Evolutionary conservation across 92 coral and sea anemone species (phyloP).

Genomic region (Muricea muricata): DNA sequence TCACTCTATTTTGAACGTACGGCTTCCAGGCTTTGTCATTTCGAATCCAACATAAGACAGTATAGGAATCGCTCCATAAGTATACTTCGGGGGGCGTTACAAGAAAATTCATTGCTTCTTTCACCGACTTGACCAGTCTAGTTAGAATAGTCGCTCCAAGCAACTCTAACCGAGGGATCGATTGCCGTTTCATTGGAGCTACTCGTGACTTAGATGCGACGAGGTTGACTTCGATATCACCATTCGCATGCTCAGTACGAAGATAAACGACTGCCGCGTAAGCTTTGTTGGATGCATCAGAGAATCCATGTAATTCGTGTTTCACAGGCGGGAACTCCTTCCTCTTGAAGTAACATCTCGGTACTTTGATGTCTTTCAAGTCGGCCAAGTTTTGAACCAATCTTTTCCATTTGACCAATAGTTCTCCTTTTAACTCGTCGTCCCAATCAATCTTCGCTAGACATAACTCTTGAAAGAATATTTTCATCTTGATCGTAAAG

Average conservation of each 20-base stretch:
- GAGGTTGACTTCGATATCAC: conserved; percentile 12
- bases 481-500: conserved; percentile 25
- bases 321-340: conserved; percentile 13
- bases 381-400: not conserved
- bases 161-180: conserved; percentile 22
- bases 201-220: conserved; percentile 24
- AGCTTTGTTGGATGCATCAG: conserved; percentile 23
- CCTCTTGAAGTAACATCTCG: conserved; percentile 27
- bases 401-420: conserved; percentile 12
- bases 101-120: conserved; percentile 6
- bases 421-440: conserved; percentile 24
- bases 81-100: conserved; percentile 6
- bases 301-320: conserved; percentile 25
- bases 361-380: conserved; percentile 22
- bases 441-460: conserved; percentile 6
- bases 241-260: conserved; percentile 22
- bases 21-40: conserved; percentile 15
- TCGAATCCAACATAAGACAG: conserved; percentile 8
- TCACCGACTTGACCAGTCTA: conserved; percentile 28
- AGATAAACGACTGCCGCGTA: conserved; percentile 31
- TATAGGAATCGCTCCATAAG: conserved; percentile 20
- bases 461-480: conserved; percentile 34
- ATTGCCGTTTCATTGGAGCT: conserved; percentile 16
- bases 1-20: conserved; percentile 12
- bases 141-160: conserved; percentile 17